Evolutionary conservation across 2,113 vertebrate genomes (phyloP).

Genomic region (Tragelaphus strepsiceros): DNA sequence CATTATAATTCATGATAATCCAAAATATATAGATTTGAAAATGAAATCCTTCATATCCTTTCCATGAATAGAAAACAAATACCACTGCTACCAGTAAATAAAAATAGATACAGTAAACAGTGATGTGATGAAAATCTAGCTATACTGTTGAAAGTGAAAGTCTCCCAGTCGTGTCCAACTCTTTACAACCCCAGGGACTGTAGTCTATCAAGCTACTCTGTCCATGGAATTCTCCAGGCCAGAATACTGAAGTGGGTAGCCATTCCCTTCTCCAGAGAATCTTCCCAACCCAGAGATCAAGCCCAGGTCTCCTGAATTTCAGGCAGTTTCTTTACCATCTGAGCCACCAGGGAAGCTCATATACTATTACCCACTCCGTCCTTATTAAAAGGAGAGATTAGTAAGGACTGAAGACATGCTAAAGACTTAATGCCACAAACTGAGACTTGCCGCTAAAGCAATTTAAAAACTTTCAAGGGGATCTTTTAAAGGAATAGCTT

Average conservation of each 20-base stretch:
- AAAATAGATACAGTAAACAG: neutral
- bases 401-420: neutral
- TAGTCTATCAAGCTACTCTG: neutral
- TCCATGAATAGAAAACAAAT: neutral
- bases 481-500: neutral
- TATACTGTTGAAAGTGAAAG: neutral
- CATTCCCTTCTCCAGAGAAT: neutral
- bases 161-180: accelerated
- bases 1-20: neutral
- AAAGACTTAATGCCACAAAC: neutral
- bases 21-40: neutral
- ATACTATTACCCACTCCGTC: neutral
- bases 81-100: neutral
- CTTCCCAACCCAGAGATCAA: neutral
- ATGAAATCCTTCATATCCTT: neutral
- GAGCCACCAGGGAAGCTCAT: neutral
- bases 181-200: neutral
- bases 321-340: neutral
- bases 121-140: neutral
- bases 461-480: neutral
- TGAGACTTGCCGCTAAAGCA: neutral
- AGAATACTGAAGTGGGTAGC: neutral
- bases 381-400: neutral
- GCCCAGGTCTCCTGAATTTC: neutral
- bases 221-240: neutral